Conservation (phyloP, 1,140 invertebrate genomes). For the Aphidius gifuensis region DNA sequence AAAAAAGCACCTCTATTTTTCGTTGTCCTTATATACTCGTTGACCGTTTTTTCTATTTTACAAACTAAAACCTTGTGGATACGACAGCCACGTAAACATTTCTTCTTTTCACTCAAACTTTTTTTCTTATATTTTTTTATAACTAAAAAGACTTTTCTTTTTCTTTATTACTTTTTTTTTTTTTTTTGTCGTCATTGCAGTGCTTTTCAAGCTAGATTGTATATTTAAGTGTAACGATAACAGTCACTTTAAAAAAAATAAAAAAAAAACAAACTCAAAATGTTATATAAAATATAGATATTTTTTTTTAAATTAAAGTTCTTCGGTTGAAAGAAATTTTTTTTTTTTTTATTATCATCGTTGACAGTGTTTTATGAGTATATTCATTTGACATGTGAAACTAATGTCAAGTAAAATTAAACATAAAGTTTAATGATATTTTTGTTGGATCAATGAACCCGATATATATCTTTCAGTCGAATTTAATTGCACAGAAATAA, state of each 20-base stretch:
- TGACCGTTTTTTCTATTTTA: slow-evolving; percentile 2
- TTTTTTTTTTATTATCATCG: too few species aligned
- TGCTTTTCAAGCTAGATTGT: not conserved
- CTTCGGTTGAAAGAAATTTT: too few species aligned
- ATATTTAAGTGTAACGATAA: not conserved
- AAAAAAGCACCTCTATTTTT: too few species aligned
- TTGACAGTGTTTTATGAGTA: not conserved
- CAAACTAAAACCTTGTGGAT: slow-evolving; percentile 19
- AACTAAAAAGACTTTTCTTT: not conserved
- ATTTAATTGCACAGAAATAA: slow-evolving; percentile 24
- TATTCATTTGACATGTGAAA: too few species aligned
- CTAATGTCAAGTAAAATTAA: not conserved
- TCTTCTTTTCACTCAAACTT: slow-evolving; percentile 18
- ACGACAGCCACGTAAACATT: slow-evolving; percentile 17
- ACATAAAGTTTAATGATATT: too few species aligned
- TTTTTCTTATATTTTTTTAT: slow-evolving; percentile 1
- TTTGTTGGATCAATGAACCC: not conserved
- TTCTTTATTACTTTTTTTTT: slow-evolving; percentile 6
- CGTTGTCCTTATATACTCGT: not conserved
- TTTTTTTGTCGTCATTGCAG: not conserved
- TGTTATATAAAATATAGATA: too few species aligned
- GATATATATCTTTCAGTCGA: slow-evolving; percentile 16
- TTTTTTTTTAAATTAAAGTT: too few species aligned
- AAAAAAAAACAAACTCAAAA: too few species aligned
- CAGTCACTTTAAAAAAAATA: not conserved